A percentile compares a stretch with the other conserved stretches of the same genome.
Evolutionary conservation across 1,140 invertebrate genomes (phyloP).

Genomic region (Sminthurinus signatus): DNA sequence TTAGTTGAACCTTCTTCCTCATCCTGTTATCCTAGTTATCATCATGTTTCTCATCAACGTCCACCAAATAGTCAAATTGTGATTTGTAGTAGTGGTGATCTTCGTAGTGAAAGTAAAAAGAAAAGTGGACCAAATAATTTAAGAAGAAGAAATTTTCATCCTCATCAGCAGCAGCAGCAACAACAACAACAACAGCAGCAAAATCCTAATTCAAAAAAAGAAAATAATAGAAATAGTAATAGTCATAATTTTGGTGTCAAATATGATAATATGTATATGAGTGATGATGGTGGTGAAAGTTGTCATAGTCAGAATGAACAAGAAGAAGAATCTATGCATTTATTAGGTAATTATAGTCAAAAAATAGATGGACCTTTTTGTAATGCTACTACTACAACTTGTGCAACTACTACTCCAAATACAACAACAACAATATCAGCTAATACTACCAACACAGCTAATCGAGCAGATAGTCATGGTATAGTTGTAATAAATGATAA

Average conservation of each 20-base stretch:
- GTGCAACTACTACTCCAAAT: neutral
- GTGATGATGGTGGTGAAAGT: too few relatives aligned
- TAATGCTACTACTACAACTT: neutral
- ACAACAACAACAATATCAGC: neutral
- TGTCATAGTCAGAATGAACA: too few relatives aligned
- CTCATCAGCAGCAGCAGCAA: too few relatives aligned
- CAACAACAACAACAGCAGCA: too few relatives aligned
- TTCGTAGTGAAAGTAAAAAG: too few relatives aligned
- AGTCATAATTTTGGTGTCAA: slow-evolving; percentile 1
- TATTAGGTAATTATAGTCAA: neutral
- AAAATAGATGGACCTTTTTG: neutral
- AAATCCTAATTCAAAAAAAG: neutral
- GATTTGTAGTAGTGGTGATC: neutral
- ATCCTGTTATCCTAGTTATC: too few relatives aligned
- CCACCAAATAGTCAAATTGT: neutral
- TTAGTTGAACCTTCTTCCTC: too few relatives aligned
- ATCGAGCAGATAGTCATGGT: neutral
- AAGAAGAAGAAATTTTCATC: too few relatives aligned
- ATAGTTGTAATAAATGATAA: neutral
- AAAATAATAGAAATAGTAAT: neutral
- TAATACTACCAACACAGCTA: neutral
- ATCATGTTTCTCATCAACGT: neutral
- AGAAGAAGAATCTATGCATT: too few relatives aligned
- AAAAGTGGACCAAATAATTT: too few relatives aligned
- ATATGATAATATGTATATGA: too few relatives aligned